Evolutionary conservation across 2,113 vertebrate species (phyloP).

Genomic region (Heliornis fulica): DNA sequence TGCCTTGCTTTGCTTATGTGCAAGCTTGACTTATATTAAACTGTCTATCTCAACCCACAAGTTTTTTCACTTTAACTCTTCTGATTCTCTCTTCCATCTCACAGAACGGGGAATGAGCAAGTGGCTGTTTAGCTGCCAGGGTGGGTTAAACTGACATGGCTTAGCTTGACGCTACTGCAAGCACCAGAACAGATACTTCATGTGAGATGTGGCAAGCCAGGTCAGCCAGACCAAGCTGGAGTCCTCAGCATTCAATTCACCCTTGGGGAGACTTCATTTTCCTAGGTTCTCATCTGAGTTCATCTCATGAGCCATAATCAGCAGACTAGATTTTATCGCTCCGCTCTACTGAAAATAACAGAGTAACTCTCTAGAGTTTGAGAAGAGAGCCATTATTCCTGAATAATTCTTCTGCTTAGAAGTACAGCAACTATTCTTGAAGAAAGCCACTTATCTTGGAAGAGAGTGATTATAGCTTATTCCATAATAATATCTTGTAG

Average conservation of each 20-base stretch:
- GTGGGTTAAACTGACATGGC: too few relatives aligned
- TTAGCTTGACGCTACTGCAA: neutral
- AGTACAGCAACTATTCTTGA: slow-evolving; percentile 22
- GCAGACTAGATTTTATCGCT: neutral
- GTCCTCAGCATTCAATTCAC: neutral
- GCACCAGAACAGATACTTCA: neutral
- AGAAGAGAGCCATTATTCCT: neutral
- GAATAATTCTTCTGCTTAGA: neutral
- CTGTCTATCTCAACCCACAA: too few relatives aligned
- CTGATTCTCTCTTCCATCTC: too few relatives aligned
- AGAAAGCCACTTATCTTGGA: slow-evolving; percentile 13
- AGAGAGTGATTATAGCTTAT: slow-evolving; percentile 30
- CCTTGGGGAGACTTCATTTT: neutral
- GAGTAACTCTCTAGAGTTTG: neutral
- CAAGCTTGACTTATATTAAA: too few relatives aligned
- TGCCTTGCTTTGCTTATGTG: too few relatives aligned
- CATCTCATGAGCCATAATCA: neutral
- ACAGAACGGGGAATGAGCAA: too few relatives aligned
- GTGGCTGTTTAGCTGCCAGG: too few relatives aligned
- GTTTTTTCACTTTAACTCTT: too few relatives aligned
- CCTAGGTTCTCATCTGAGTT: neutral
- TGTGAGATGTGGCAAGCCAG: neutral
- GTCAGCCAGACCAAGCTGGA: neutral
- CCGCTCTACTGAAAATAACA: neutral
- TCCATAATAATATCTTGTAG: neutral